Conservation (phyloP, 1,140 invertebrate species). For the Sycophila sp. region DNA sequence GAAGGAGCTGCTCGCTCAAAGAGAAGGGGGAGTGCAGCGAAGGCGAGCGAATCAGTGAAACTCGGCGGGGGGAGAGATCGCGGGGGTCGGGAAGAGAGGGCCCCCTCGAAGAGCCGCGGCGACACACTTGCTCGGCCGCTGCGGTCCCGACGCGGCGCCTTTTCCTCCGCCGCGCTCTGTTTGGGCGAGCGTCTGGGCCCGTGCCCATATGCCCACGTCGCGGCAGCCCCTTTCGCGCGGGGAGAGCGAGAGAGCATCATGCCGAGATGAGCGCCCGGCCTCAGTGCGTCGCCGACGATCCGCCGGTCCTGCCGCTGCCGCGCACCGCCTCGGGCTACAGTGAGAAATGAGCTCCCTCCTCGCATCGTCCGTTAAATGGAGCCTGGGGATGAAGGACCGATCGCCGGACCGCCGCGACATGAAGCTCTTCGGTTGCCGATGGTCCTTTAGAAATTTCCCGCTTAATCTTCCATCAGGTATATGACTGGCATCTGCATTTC, state of each 20-base stretch:
- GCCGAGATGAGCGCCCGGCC: no score
- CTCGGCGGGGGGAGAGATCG: neutral
- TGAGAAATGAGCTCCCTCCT: constrained; percentile 38
- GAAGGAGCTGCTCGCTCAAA: no score
- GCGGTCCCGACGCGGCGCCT: neutral
- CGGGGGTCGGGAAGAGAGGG: neutral
- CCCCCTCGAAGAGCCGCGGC: neutral
- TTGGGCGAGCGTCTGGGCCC: no score
- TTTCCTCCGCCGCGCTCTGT: neutral
- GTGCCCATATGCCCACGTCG: no score
- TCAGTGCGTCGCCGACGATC: neutral
- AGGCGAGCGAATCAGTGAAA: constrained; percentile 2
- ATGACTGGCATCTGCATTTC: no score
- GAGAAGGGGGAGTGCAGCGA: neutral
- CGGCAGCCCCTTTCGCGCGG: neutral
- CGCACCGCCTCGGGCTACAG: no score
- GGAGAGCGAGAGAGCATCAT: neutral
- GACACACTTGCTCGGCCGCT: constrained; percentile 31
- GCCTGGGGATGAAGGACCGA: constrained; percentile 43
- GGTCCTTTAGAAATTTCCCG: constrained; percentile 51
- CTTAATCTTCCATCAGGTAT: constrained; percentile 45
- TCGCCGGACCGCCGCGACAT: constrained; percentile 41
- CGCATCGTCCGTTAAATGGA: constrained; percentile 41
- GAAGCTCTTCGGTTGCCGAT: constrained; percentile 51
- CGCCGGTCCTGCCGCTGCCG: no score